A percentile compares a stretch with the other conserved stretches of the same genome.
phyloP scores from a whole-genome alignment of 2,888 invertebrate species.

The Horisme vitalbata region DNA sequence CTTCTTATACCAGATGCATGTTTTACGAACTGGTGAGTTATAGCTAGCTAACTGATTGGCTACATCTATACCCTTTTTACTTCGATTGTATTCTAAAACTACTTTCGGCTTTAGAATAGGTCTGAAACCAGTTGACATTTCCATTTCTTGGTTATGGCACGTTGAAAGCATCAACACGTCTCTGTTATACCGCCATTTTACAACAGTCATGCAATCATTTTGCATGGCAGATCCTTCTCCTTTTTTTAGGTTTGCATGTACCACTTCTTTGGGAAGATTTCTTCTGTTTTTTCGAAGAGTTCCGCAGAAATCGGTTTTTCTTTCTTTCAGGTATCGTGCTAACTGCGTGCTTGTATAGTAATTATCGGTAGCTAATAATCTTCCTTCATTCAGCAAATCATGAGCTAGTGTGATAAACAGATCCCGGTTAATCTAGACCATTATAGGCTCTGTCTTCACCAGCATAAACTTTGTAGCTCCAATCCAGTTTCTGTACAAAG shows the following conservation, averaged over 20 bases:
- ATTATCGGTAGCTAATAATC: constrained; percentile 22
- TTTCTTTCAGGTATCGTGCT: constrained; percentile 21
- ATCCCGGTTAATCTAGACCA: constrained; percentile 22
- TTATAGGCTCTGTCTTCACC: constrained; percentile 15
- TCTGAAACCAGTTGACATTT: constrained; percentile 14
- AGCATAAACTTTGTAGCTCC: constrained; percentile 25
- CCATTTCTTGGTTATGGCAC: constrained; percentile 22
- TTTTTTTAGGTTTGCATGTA: constrained; percentile 8
- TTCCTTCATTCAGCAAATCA: constrained; percentile 21
- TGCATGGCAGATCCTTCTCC: constrained; percentile 15
- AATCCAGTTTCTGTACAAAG: constrained; percentile 23
- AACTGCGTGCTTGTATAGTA: constrained; percentile 20
- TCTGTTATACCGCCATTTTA: constrained; percentile 17
- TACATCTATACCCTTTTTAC: constrained; percentile 26
- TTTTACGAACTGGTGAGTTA: constrained; percentile 24
- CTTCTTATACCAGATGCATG: constrained; percentile 28
- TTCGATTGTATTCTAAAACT: constrained; percentile 23
- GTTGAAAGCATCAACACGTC: constrained; percentile 14
- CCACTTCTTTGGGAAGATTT: constrained; percentile 11
- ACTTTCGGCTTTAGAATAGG: constrained; percentile 24
- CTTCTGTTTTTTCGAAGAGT: constrained; percentile 20
- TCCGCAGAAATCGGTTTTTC: constrained; percentile 21
- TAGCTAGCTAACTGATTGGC: constrained; percentile 29
- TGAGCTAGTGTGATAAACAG: constrained; percentile 12
- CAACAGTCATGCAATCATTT: constrained; percentile 11